These are phyloP conservation scores for Drosophila affinis DNA, from an alignment of 2,888 invertebrate species.

Conservation along the genomic window DNA sequence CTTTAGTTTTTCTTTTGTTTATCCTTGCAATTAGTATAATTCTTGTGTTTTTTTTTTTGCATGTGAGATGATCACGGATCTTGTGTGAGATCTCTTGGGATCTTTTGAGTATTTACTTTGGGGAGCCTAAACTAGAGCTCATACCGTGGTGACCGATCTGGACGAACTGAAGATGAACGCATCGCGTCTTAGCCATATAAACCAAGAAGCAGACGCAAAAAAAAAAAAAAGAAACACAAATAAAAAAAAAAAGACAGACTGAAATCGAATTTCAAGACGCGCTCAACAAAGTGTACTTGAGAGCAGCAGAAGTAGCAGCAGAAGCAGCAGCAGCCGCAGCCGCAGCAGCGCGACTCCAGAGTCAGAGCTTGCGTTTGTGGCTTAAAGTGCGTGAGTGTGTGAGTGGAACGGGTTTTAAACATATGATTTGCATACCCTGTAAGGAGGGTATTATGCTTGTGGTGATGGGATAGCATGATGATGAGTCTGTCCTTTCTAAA, in stretches of 20 bases:
- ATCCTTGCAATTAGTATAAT: slow-evolving; percentile 53
- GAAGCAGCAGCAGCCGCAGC: slow-evolving; percentile 12
- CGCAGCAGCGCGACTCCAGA: slow-evolving; percentile 30
- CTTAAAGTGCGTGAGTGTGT: slow-evolving; percentile 54
- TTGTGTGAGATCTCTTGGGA: slow-evolving; percentile 17
- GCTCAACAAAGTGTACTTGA: slow-evolving; percentile 42
- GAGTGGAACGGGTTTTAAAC: slow-evolving; percentile 47
- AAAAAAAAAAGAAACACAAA: slow-evolving; percentile 40
- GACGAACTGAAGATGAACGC: slow-evolving; percentile 84
- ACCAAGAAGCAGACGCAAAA: slow-evolving; percentile 68
- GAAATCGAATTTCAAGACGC: slow-evolving; percentile 46
- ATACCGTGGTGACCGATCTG: slow-evolving; percentile 84
- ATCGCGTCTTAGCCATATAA: slow-evolving; percentile 83
- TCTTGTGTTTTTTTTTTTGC: slow-evolving; percentile 27
- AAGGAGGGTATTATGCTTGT: background rate
- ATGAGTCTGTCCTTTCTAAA: too few species aligned
- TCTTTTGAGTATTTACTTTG: slow-evolving; percentile 54
- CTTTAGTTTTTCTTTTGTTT: slow-evolving; percentile 33
- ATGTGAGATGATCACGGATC: slow-evolving; percentile 24
- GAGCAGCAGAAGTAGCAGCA: slow-evolving; percentile 56
- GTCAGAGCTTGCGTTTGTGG: slow-evolving; percentile 22
- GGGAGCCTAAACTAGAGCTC: slow-evolving; percentile 80
- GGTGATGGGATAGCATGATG: background rate
- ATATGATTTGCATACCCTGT: background rate
- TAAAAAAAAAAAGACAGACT: slow-evolving; percentile 34